Evolutionary conservation across 1,140 invertebrate species (phyloP), one percentile per base, ranked within the genome.

Genomic region (Orussus abietinus): DNA sequence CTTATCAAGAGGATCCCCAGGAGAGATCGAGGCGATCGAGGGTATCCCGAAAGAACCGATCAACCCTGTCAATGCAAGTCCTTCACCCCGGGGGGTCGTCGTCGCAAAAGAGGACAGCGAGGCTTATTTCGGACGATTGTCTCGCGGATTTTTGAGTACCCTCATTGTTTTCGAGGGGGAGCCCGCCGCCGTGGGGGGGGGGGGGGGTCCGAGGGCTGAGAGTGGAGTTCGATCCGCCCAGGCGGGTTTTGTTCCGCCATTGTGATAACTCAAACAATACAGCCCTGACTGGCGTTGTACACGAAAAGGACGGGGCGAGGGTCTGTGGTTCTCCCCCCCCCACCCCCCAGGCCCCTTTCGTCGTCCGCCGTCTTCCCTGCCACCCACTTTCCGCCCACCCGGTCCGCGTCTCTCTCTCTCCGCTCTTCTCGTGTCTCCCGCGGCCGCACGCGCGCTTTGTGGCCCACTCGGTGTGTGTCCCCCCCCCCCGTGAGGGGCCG

Each of bases 251-350:
- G 59, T 56, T 54, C 49, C 37, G 30, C 59, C 54, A 69, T 69
- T 68, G 66, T 68, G 57, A 66, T 57, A 64, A 64, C 51, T 64
- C 56, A 57, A 68, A 68, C 66, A 68, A 68, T 66, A 57, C 55
- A 42, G 36, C 38, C 42, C 49, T 51, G 44, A 47, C 41, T 47
- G 42, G 25, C 37, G 42, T 40, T 46, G 45, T 48, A 34, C 45
- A 43, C 39, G 45, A 48, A 45, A 20, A 34, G 43, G 41, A 4
- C 45, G 47, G 38, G 35, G 33, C 36, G 46, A 39, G 45, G 21
- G 18, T 42, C 37, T 40, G 18, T 17, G n/a, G 20, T 36, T 39
- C 39, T 31, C 19, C 28, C 26, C 28, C 20, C n/a, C n/a, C n/a
- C n/a, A n/a, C n/a, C n/a, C n/a, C n/a, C n/a, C n/a, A n/a, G n/a